These are phyloP conservation scores for Megaleporinus macrocephalus DNA, from an alignment of 2,113 vertebrate genomes.

Conservation along the genomic window DNA sequence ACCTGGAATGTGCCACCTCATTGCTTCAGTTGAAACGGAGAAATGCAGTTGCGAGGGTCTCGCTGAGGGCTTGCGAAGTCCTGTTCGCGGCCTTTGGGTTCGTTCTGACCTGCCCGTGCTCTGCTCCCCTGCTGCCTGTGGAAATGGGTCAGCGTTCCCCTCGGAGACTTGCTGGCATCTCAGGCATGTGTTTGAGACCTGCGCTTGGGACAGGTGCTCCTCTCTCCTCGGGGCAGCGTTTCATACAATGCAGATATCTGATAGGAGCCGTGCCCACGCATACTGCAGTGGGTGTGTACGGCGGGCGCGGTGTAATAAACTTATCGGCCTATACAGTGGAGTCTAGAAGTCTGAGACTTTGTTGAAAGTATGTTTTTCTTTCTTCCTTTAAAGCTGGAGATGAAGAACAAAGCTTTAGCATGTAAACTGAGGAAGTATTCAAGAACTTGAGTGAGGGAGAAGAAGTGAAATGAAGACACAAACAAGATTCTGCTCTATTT, in stretches of 20 bases:
- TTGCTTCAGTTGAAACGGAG: neutral
- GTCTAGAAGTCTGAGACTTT: no score
- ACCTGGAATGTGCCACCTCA: slow-evolving; percentile 49
- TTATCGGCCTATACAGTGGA: no score
- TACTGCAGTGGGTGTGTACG: neutral
- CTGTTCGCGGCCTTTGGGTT: slow-evolving; percentile 25
- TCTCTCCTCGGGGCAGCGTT: neutral
- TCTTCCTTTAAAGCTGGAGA: no score
- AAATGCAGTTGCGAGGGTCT: neutral
- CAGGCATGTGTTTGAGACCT: slow-evolving; percentile 32
- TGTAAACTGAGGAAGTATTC: no score
- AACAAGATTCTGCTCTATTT: no score
- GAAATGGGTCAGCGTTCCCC: slow-evolving; percentile 46
- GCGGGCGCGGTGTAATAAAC: neutral
- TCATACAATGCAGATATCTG: neutral
- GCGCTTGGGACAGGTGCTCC: slow-evolving; percentile 22
- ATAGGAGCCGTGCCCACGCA: neutral
- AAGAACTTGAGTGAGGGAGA: no score
- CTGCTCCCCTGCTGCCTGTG: slow-evolving; percentile 23
- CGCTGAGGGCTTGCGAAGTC: slow-evolving; percentile 34
- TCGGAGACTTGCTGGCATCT: slow-evolving; percentile 19
- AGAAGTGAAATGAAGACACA: no score
- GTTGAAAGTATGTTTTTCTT: no score
- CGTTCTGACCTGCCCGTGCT: slow-evolving; percentile 15
- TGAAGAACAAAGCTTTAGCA: no score